These are phyloP conservation scores for Rhinoderma darwinii DNA, from an alignment of 2,113 vertebrate species.

Conservation along the genomic window DNA sequence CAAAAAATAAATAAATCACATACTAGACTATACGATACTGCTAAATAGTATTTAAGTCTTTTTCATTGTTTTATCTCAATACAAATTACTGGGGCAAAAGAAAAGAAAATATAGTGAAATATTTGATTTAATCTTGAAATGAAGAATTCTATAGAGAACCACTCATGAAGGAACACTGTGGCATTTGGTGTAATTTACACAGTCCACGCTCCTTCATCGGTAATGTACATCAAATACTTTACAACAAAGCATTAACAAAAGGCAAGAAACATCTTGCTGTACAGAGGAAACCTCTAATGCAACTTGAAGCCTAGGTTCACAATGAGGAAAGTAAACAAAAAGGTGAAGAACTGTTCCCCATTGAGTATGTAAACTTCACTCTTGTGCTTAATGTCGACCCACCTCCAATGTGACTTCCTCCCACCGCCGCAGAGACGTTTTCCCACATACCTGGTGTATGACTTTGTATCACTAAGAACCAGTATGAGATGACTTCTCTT, in stretches of 20 bases:
- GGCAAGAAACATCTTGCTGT: conserved; percentile 86
- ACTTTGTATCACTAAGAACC: conserved; percentile 61
- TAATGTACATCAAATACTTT: conserved; percentile 98
- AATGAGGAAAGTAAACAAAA: conserved; percentile 81
- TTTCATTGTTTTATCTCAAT: conserved; percentile 66
- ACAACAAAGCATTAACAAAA: conserved; percentile 98
- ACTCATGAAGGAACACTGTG: conserved; percentile 83
- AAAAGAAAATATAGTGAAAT: conserved; percentile 77
- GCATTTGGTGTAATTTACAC: conserved; percentile 96
- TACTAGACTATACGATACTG: conserved; percentile 90
- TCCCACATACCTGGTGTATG: conserved; percentile 67
- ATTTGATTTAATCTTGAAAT: conserved; percentile 76
- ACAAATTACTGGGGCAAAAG: conserved; percentile 78
- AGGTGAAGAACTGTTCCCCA: conserved; percentile 87
- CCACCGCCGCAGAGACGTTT: conserved; percentile 67
- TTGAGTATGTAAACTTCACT: conserved; percentile 75
- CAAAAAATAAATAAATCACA: conserved; percentile 86
- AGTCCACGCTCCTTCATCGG: conserved; percentile 84
- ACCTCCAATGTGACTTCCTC: conserved; percentile 65
- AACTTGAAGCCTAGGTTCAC: conserved; percentile 86
- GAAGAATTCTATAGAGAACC: conserved; percentile 87
- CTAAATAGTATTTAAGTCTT: conserved; percentile 80
- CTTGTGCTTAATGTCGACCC: conserved; percentile 80
- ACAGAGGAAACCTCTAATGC: conserved; percentile 85
- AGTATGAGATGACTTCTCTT: not conserved